Base-by-base conservation (phyloP, 2,113 vertebrate genomes). In the Coptodon rendalli region DNA sequence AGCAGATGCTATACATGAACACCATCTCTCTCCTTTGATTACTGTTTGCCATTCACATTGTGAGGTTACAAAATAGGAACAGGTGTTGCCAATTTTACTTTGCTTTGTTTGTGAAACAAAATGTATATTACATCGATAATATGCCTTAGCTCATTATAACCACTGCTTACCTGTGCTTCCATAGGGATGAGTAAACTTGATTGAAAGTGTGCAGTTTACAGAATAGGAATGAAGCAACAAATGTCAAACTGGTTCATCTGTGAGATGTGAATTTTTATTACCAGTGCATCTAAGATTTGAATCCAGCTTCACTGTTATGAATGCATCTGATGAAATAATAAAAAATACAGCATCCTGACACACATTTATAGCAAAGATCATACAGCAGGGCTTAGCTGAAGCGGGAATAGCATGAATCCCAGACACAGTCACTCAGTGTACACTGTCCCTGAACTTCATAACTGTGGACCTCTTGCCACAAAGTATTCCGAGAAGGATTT, bases 381-480 rank as follows among this genome's bases (percentile, higher is more conserved):
- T 36, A 24, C 84, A 85, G 87, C 85, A n/a, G 59, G 12, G 61
- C 76, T 89, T 90, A 92, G 82, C 19, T 19, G 38, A 87, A 89
- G 27, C 85, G 91, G 84, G 87, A 19, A 50, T 52, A n/a, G 24
- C n/a, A 31, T 50, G 45, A 80, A 89, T 48, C 81, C 80, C 82
- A 79, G 29, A 79, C 90, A 84, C 83, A 90, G 63, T 54, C 80
- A 86, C 78, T 66, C 79, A 90, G 82, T 54, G 78, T 80, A 87
- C 90, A 91, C 87, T 43, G 78, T 78, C 66, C 79, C 52, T 82
- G 31, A 84, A 88, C 82, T 94, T 93, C 82, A 94, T 92, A 91
- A 93, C 82, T 17, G 43, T 29, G 16, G 87, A 79, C 83, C 53
- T 13, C 68, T 8, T 29, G 85, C 89, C 48, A 76, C 53, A 22